Percentiles rank a stretch among this genome's conserved stretches.
These are phyloP conservation scores for Ennomos erosarius DNA, from an alignment of 2,888 invertebrate species.

Conservation along the genomic window DNA sequence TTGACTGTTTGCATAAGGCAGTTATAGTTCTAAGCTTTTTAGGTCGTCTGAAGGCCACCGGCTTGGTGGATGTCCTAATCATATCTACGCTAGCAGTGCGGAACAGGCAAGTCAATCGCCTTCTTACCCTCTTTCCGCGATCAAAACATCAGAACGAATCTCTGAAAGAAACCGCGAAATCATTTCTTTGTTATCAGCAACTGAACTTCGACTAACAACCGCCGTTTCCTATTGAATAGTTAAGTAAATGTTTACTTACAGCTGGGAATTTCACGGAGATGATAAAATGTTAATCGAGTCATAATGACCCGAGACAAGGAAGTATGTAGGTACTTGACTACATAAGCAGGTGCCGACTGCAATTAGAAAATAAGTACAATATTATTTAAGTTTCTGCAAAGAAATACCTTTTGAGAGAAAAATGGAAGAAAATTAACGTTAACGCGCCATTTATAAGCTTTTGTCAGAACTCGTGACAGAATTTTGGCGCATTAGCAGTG, in stretches of 20 bases:
- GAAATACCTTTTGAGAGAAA: constrained; percentile 21
- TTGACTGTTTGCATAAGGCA: no score
- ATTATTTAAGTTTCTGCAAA: constrained; percentile 20
- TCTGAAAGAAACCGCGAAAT: constrained; percentile 44
- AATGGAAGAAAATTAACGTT: constrained; percentile 29
- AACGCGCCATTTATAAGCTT: constrained; percentile 28
- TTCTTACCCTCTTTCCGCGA: constrained; percentile 26
- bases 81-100: no score
- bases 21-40: no score
- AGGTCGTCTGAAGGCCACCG: no score
- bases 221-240: constrained; percentile 40
- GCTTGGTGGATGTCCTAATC: no score
- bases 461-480: constrained; percentile 34
- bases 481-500: constrained; percentile 25
- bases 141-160: constrained; percentile 51
- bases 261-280: constrained; percentile 46
- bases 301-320: constrained; percentile 28
- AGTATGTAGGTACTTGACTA: no score
- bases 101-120: no score
- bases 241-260: constrained; percentile 28
- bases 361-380: constrained; percentile 27
- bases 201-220: constrained; percentile 40
- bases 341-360: constrained; percentile 4
- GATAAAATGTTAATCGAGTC: constrained; percentile 41
- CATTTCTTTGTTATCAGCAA: constrained; percentile 46